Evolutionary conservation across 2,113 vertebrate species (phyloP).

Genomic region (Tupaia tana): DNA sequence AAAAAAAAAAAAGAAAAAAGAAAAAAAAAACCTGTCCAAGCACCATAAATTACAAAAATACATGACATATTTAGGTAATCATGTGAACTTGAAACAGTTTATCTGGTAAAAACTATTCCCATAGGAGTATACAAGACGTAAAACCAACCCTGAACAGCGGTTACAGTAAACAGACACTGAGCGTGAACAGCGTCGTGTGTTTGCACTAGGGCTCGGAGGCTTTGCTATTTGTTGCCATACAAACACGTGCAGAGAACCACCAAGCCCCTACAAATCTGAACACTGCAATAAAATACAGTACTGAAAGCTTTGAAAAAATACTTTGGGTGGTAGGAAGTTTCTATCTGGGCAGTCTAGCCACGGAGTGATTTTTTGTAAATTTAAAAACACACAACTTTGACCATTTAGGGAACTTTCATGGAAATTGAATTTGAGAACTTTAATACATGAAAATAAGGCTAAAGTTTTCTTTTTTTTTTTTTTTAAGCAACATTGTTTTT

Average conservation of each 20-base stretch:
- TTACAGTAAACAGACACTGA: not conserved
- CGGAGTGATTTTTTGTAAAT: not conserved
- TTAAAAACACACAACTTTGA: not conserved
- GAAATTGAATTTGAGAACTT: constrained; percentile 30
- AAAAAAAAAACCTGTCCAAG: too few relatives aligned
- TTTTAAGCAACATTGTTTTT: not conserved
- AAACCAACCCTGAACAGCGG: not conserved
- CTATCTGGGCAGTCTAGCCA: not conserved
- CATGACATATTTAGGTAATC: not conserved
- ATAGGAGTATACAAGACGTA: not conserved
- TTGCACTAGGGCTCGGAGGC: not conserved
- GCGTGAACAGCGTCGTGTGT: constrained; percentile 3
- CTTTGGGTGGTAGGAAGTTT: not conserved
- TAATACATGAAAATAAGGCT: constrained; percentile 32
- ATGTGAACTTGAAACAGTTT: not conserved
- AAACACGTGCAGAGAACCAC: not conserved
- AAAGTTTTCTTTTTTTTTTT: not conserved
- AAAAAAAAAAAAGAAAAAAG: too few relatives aligned
- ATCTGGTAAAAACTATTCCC: not conserved
- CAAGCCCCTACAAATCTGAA: constrained; percentile 7
- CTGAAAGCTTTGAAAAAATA: constrained; percentile 29
- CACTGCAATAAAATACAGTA: not conserved
- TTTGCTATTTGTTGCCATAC: not conserved
- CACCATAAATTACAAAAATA: not conserved
- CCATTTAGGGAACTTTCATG: not conserved